Conservation (phyloP, 2,113 vertebrate species). For the Hemichromis elongatus region DNA sequence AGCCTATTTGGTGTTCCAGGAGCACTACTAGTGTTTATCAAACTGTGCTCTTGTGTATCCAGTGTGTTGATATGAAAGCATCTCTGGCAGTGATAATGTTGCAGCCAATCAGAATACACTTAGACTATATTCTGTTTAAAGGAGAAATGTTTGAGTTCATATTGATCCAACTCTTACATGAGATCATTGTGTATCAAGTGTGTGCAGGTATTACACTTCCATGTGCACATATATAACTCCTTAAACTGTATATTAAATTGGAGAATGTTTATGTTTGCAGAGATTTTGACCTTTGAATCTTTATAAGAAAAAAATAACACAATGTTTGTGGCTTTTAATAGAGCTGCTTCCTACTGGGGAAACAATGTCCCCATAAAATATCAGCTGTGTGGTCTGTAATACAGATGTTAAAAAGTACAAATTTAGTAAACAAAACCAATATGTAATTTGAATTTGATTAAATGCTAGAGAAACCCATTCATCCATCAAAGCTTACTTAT, state of each 20-base stretch:
- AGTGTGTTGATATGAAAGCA: background rate
- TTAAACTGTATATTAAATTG: background rate
- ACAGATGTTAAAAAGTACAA: background rate
- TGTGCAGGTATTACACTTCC: background rate
- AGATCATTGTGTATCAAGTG: background rate
- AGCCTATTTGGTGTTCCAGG: background rate
- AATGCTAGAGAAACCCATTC: background rate
- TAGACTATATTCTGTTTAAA: background rate
- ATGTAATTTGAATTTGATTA: background rate
- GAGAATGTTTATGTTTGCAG: background rate
- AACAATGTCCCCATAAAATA: background rate
- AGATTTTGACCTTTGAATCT: background rate
- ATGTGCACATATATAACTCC: background rate
- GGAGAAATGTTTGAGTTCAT: background rate
- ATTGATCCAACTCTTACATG: background rate
- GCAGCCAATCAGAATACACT: background rate
- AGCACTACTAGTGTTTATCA: conserved; percentile 3
- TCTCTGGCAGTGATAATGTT: background rate
- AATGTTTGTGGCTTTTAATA: background rate
- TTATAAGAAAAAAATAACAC: background rate
- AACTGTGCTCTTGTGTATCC: background rate
- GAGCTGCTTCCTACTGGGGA: background rate
- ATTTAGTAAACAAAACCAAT: background rate
- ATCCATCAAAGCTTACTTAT: background rate
- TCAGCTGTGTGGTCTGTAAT: background rate